Percentiles rank a stretch among this genome's conserved stretches.
Evolutionary conservation across 2,797 vertebrate species (phyloP).

Genomic region (Lagodon rhomboides): DNA sequence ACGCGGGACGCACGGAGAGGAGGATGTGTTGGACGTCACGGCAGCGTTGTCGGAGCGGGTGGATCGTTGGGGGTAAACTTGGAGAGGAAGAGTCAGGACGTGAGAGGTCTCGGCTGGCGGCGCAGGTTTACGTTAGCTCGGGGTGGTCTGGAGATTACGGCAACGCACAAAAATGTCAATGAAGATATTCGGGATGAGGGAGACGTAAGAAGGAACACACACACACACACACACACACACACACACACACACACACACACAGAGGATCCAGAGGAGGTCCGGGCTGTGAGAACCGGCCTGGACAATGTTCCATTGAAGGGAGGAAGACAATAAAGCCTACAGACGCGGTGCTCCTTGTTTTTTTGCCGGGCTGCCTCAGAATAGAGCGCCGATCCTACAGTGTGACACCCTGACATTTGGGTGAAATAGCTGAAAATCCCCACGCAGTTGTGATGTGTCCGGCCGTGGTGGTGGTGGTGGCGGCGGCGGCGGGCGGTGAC

Average conservation of each 20-base stretch:
- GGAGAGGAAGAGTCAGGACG: conserved; percentile 60
- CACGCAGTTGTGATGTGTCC: conserved; percentile 66
- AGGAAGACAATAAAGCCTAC: conserved; percentile 75
- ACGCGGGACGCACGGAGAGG: conserved; percentile 6
- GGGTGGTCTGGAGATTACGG: conserved; percentile 85
- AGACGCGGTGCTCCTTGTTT: conserved; percentile 52
- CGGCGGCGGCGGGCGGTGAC: conserved; percentile 27
- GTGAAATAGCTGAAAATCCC: conserved; percentile 71
- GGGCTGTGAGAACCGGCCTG: conserved; percentile 69
- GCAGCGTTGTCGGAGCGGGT: conserved; percentile 31
- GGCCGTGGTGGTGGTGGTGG: conserved; percentile 24
- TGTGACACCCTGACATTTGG: conserved; percentile 72
- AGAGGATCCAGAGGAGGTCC: conserved; percentile 50
- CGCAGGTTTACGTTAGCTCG: conserved; percentile 80
- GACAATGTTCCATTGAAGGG: conserved; percentile 82
- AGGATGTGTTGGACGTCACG: conserved; percentile 48
- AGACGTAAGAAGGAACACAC: conserved; percentile 46
- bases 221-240: too few species aligned
- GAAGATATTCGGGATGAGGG: conserved; percentile 67
- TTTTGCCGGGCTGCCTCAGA: conserved; percentile 47
- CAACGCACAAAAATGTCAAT: conserved; percentile 82
- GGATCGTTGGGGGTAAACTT: conserved; percentile 32
- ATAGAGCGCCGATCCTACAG: conserved; percentile 44
- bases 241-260: conserved; percentile 35
- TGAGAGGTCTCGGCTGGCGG: conserved; percentile 59